Evolutionary conservation across 2,888 invertebrate species (phyloP), one percentile per base, ranked within the genome.

Genomic region (Philonicus albiceps): DNA sequence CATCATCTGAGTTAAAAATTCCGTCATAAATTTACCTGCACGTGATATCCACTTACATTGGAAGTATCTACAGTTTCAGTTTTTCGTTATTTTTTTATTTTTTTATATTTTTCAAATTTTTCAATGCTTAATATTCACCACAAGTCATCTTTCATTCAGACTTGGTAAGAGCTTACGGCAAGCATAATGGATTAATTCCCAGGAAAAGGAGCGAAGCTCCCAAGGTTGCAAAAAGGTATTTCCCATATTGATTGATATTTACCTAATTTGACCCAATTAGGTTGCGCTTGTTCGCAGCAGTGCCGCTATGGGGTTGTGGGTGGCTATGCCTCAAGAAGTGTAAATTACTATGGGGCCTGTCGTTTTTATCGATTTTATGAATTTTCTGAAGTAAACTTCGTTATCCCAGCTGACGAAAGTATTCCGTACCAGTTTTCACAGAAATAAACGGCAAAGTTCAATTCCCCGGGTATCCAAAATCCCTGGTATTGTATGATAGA

Each of bases 241-340:
- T 49, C 55, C 81, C 22, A 81, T 81, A 81, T 81, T 81, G 55
- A 81, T 81, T 81, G 81, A 64, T 55, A 81, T 81, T 81, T 81
- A 55, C 81, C 81, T 81, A 81, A 81, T 81, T 81, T 55, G 64
- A 81, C 81, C 81, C 81, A 81, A 81, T 81, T 81, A 81, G 55
- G 81, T 81, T 55, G 22, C 37, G 81, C 22, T 64, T 49, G 55
- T 22, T 55, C 34, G n/a, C 16, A 55, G 13, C 49, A 80, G 13
- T 34, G 53, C n/a, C 34, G 27, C 37, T 55, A 55, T 19, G 19
- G 55, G 53, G 27, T 27, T 16, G 31, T 53, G 74, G 31, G 34
- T 31, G 27, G 76, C 16, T 40, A 8, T 19, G 64, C 64, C 27
- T 19, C 64, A 13, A 76, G 16, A 43, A 40, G 55, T 80, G 43